Evolutionary conservation across 2,113 vertebrate species (phyloP).

Genomic region (Otis tarda): DNA sequence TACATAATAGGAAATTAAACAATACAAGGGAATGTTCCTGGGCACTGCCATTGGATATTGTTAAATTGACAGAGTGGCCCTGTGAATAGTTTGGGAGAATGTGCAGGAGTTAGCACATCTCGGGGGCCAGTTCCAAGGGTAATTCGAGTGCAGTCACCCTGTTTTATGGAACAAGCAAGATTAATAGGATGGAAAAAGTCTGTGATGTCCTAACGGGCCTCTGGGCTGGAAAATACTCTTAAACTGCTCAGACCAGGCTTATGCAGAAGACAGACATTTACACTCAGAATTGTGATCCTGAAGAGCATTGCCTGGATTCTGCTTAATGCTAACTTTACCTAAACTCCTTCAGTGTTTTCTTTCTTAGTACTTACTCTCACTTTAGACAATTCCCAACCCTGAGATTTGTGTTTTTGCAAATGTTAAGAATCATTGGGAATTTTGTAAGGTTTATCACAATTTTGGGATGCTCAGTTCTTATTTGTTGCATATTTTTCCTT

Average conservation of each 20-base stretch:
- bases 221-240: background rate
- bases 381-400: background rate
- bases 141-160: background rate
- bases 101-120: background rate
- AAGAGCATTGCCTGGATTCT: background rate
- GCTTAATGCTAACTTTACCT: background rate
- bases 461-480: background rate
- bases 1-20: background rate
- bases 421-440: background rate
- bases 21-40: background rate
- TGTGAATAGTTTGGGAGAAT: background rate
- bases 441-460: background rate
- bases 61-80: background rate
- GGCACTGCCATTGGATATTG: background rate
- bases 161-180: background rate
- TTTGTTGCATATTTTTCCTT: background rate
- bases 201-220: background rate
- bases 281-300: background rate
- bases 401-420: background rate
- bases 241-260: background rate
- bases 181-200: background rate
- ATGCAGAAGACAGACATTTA: background rate
- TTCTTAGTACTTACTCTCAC: background rate
- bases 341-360: background rate
- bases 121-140: background rate